These are phyloP conservation scores for Pycnonotus jocosus DNA, from an alignment of 2,113 vertebrate species.

Conservation along the genomic window DNA sequence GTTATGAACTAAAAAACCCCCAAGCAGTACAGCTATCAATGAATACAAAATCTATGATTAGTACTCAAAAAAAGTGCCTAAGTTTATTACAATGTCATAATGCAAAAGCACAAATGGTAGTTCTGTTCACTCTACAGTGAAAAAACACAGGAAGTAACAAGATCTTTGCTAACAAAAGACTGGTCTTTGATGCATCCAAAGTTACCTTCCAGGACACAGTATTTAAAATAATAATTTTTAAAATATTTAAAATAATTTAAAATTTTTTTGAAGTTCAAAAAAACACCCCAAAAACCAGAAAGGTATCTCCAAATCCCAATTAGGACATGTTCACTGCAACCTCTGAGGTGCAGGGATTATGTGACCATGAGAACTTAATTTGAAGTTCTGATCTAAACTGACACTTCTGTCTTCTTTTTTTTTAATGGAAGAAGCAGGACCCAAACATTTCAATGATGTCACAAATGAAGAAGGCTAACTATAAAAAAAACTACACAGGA, in stretches of 20 bases:
- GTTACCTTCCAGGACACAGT: not conserved
- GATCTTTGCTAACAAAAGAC: not conserved
- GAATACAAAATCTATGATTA: not conserved
- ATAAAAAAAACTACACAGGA: not conserved
- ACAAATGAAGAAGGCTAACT: not conserved
- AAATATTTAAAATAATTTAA: too few species aligned
- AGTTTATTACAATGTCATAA: not conserved
- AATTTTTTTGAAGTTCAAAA: not conserved
- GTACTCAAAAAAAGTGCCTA: not conserved
- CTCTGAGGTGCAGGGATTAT: not conserved
- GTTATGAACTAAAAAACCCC: not conserved
- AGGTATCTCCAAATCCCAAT: not conserved
- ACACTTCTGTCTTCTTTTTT: not conserved
- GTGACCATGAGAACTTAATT: not conserved
- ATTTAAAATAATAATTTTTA: too few species aligned
- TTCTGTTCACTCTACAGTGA: not conserved
- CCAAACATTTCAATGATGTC: not conserved
- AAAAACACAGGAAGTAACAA: not conserved
- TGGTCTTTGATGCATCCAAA: not conserved
- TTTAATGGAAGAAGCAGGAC: not conserved
- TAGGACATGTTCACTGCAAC: not conserved
- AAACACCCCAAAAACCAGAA: not conserved
- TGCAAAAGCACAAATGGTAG: not conserved
- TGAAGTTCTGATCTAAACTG: not conserved
- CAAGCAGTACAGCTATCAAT: not conserved